Conservation (phyloP, 2,797 vertebrate genomes). For the Trachurus trachurus region DNA sequence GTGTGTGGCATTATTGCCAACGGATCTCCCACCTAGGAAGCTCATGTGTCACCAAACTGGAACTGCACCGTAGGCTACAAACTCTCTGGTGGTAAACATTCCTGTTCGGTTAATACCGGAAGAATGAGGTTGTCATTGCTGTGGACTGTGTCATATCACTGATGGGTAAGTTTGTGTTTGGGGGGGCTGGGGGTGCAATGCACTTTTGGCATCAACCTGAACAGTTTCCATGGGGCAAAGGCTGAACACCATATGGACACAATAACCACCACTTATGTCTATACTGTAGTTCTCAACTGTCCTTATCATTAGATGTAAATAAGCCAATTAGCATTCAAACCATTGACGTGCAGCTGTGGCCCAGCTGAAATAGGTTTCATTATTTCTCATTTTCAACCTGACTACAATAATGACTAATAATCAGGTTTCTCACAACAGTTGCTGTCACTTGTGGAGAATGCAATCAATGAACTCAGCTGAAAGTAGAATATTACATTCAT, state of each 20-base stretch:
- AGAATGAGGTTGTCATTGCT: constrained; percentile 37
- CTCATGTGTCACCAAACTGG: constrained; percentile 19
- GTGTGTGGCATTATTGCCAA: constrained; percentile 46
- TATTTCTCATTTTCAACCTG: constrained; percentile 24
- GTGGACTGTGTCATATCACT: constrained; percentile 31
- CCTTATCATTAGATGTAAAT: constrained; percentile 65
- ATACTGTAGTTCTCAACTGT: constrained; percentile 35
- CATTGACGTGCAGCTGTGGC: constrained; percentile 21
- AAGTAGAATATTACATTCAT: background rate
- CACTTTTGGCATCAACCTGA: constrained; percentile 49
- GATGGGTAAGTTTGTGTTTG: constrained; percentile 33
- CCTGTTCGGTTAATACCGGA: constrained; percentile 44
- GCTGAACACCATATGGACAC: constrained; percentile 57
- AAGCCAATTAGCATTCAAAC: constrained; percentile 59
- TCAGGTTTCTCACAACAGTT: constrained; percentile 19
- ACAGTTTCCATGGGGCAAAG: constrained; percentile 50
- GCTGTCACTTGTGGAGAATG: background rate
- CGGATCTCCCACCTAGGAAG: constrained; percentile 36
- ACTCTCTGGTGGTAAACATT: constrained; percentile 44
- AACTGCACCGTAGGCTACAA: constrained; percentile 51
- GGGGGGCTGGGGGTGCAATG: background rate
- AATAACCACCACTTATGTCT: constrained; percentile 67
- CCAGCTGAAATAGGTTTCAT: constrained; percentile 33
- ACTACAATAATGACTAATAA: constrained; percentile 31
- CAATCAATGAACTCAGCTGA: background rate